These are phyloP conservation scores for Progne subis DNA, from an alignment of 2,113 vertebrate genomes.

Conservation along the genomic window DNA sequence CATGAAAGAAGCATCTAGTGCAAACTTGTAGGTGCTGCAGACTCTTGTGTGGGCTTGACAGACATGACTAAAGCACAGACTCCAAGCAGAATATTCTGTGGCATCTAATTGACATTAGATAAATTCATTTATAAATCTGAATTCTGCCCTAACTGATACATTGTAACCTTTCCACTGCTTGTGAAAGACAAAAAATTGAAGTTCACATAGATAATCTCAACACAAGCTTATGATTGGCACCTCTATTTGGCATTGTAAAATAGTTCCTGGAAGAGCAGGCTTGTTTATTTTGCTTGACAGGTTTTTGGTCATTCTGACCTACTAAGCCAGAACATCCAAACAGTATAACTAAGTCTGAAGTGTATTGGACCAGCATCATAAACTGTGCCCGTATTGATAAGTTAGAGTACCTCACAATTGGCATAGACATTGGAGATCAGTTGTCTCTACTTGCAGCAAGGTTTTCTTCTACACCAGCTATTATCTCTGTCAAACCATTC, in stretches of 20 bases:
- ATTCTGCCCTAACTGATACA: not conserved
- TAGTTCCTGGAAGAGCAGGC: accelerated
- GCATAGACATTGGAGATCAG: not conserved
- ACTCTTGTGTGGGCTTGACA: not conserved
- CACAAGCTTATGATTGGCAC: not conserved
- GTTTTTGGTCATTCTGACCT: not conserved
- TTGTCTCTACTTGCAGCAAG: not conserved
- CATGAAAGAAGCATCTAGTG: not conserved
- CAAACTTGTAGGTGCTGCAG: not conserved
- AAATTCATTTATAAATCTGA: not conserved
- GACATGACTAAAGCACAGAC: not conserved
- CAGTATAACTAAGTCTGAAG: not conserved
- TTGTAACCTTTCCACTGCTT: not conserved
- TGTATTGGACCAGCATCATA: not conserved
- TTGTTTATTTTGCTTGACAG: not conserved
- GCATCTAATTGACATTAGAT: not conserved
- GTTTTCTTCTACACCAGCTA: not conserved
- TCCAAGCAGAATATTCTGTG: not conserved
- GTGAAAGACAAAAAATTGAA: not conserved
- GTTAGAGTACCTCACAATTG: not conserved
- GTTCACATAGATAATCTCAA: not conserved
- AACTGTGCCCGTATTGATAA: not conserved
- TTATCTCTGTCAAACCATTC: not conserved
- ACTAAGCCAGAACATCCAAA: not conserved
- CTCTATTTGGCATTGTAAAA: not conserved